Evolutionary conservation across 2,113 vertebrate species (phyloP), one percentile per base, ranked within the genome.

Genomic region (Osmerus eperlanus): DNA sequence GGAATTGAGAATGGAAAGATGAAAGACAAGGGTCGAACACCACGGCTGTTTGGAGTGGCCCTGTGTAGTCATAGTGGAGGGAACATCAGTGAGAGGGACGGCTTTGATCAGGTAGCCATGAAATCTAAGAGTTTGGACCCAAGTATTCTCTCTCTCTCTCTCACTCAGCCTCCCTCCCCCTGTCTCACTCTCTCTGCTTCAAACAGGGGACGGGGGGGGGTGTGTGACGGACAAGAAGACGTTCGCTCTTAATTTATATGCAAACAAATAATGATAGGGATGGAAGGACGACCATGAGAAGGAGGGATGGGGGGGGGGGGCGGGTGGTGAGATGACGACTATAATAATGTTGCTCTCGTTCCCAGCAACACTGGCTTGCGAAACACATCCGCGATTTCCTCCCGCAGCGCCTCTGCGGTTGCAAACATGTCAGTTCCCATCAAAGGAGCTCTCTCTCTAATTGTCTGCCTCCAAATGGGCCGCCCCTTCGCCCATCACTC

Each of bases 21-120:
- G 56, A 81, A 81, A 84, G 83, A 77, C 77, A 65, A 69, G 0
- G 29, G 84, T 74, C 79, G 54, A 23, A 65, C 52, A 41, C 70
- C 69, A 82, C 81, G 68, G 78, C 75, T 83, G 67, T 74, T 78
- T 73, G 75, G 79, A 78, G 76, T 79, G 74, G 73, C 64, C 76
- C 59, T 67, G 29, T 75, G 71, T 51, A 13, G 66, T 21, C 36
- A 51, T 14, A n/a, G 29, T 7, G 32, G 32, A 81, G 79, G 68
- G 82, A 82, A 84, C 72, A 82, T 71, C 53, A 65, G 52, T 82
- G 78, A 81, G 25, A 76, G 79, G 70, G 68, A 73, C 60, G 18
- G 77, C 85, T 90, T 90, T 89, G 86, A 90, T 90, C 85, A 87
- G 68, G 65, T 78, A 73, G 68, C 78, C 75, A 76, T 83, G 74